Percentiles rank a stretch among this genome's conserved stretches.
phyloP scores from a whole-genome alignment of 2,888 invertebrate genomes.

The Drosophila diplacantha region DNA sequence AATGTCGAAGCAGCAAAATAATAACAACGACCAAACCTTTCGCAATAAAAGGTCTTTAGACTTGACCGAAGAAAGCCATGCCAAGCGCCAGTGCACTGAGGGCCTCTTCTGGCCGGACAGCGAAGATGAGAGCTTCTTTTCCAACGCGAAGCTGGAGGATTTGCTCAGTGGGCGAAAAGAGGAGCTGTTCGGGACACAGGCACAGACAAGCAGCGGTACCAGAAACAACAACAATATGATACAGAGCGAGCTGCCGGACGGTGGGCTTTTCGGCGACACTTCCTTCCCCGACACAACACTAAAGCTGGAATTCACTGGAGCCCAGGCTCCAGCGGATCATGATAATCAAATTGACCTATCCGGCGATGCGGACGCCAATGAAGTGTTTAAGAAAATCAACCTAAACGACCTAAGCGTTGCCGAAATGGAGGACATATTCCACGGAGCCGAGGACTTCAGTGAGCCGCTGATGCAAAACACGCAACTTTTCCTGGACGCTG shows the following conservation, averaged over 20 bases:
- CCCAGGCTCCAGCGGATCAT: conserved; percentile 2
- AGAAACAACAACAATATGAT: conserved; percentile 13
- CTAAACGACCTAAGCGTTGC: conserved; percentile 45
- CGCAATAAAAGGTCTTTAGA: conserved; percentile 17
- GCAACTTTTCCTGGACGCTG: conserved; percentile 74
- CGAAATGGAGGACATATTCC: conserved; percentile 60
- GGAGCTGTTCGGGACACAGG: conserved; percentile 34
- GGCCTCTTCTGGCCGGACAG: conserved; percentile 65
- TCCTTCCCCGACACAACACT: conserved; percentile 35
- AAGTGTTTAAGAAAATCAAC: conserved; percentile 63
- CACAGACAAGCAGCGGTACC: conserved; percentile 13
- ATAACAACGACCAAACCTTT: neutral
- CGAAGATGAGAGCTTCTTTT: conserved; percentile 72
- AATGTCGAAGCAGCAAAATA: conserved; percentile 41
- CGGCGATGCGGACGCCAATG: conserved; percentile 41
- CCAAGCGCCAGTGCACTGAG: conserved; percentile 56
- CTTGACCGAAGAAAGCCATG: conserved; percentile 16
- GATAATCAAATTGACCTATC: conserved; percentile 11
- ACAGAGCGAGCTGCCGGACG: conserved; percentile 47
- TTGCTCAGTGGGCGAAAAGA: conserved; percentile 33
- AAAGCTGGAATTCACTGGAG: neutral
- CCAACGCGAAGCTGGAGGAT: conserved; percentile 63
- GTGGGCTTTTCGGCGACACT: conserved; percentile 68
- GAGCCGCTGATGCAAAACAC: conserved; percentile 69
- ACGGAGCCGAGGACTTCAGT: conserved; percentile 38